Percentiles rank a stretch among this genome's conserved stretches.
These are phyloP conservation scores for Gadus macrocephalus DNA, from an alignment of 2,113 vertebrate genomes.

Conservation along the genomic window DNA sequence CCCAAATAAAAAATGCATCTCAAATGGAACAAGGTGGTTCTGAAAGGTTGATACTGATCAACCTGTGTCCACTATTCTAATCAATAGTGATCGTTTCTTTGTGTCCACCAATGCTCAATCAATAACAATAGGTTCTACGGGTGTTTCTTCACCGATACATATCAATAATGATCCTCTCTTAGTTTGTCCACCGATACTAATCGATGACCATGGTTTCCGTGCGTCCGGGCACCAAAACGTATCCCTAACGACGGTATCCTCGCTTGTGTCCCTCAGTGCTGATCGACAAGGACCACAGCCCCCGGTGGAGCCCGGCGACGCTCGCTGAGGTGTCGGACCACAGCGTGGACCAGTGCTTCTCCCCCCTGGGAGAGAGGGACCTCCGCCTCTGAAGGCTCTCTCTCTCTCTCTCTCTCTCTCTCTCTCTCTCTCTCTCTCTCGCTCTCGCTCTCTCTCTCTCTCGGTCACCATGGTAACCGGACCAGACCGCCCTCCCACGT, in stretches of 20 bases:
- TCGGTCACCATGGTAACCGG: constrained; percentile 1
- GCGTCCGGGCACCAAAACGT: not conserved
- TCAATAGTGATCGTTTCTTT: not conserved
- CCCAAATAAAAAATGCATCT: too few relatives aligned
- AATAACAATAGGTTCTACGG: not conserved
- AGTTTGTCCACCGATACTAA: not conserved
- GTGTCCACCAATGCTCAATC: too few relatives aligned
- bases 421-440: not conserved
- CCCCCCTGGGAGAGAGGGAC: constrained; percentile 80
- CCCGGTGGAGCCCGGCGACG: constrained; percentile 83
- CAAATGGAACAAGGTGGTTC: too few relatives aligned
- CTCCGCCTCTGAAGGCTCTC: constrained; percentile 72
- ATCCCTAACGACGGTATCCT: not conserved
- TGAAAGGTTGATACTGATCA: too few relatives aligned
- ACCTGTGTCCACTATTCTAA: not conserved
- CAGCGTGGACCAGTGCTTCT: constrained; percentile 78
- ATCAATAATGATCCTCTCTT: not conserved
- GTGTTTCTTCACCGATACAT: too few relatives aligned
- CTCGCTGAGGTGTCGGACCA: constrained; percentile 81
- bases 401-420: not conserved
- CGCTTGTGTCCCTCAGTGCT: constrained; percentile 73
- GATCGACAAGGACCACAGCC: constrained; percentile 87
- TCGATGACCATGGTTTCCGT: not conserved
- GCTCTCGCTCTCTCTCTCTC: not conserved
- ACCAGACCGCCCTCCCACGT: too few relatives aligned